Conservation (phyloP, 2,113 vertebrate species). For the Phodopus roborovskii region DNA sequence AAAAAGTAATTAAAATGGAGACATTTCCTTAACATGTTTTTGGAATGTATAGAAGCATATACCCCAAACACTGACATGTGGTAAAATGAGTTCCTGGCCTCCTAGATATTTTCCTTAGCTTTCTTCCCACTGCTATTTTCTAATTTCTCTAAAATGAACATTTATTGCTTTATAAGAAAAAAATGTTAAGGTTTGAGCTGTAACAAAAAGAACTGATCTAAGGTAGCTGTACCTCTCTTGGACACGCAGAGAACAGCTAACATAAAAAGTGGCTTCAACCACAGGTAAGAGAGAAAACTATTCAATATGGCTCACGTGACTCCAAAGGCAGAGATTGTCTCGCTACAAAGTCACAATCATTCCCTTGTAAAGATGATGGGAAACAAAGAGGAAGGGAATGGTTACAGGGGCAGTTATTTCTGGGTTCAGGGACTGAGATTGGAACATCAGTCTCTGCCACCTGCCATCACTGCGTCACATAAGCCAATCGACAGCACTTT, state of each 20-base stretch:
- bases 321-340: neutral
- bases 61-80: neutral
- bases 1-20: neutral
- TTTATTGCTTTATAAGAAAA: neutral
- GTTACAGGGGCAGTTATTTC: neutral
- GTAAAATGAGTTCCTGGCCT: constrained; percentile 8
- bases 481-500: neutral
- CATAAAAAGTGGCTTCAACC: neutral
- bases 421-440: neutral
- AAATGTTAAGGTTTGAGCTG: neutral
- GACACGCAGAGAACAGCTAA: constrained; percentile 11
- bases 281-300: neutral
- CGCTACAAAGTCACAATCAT: neutral
- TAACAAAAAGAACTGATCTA: constrained; percentile 33
- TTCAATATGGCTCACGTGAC: neutral
- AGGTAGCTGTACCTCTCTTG: neutral
- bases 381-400: neutral
- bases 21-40: neutral
- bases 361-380: constrained; percentile 4
- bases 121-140: neutral
- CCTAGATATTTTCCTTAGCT: neutral
- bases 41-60: neutral
- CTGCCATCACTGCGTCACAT: neutral
- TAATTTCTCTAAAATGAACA: constrained; percentile 5
- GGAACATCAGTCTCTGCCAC: neutral